These are phyloP conservation scores for Drosophila crucigera DNA, from an alignment of 2,888 invertebrate species.

Conservation along the genomic window DNA sequence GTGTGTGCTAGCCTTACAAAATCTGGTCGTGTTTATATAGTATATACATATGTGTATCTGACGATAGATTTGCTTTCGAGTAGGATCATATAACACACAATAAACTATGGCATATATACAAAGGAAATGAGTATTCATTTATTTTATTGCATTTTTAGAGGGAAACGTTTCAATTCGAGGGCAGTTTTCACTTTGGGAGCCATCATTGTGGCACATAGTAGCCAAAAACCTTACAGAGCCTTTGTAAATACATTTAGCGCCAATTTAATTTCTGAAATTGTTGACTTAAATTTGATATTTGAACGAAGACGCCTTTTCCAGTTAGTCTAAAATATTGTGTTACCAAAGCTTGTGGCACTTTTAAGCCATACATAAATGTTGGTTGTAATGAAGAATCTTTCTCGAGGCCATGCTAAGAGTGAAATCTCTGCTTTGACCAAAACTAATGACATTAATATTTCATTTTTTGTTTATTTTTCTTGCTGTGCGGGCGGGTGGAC, in stretches of 20 bases:
- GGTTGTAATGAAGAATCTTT: not conserved
- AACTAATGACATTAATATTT: conserved; percentile 36
- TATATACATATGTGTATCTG: not conserved
- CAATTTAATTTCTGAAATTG: not conserved
- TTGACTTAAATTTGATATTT: conserved; percentile 53
- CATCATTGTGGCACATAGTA: not conserved
- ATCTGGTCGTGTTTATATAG: not conserved
- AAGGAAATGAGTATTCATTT: conserved; percentile 1
- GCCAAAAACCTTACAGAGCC: not conserved
- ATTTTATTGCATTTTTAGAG: not conserved
- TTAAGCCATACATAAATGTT: not conserved
- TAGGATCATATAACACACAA: not conserved
- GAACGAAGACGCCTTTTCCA: conserved; percentile 21
- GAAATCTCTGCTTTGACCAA: conserved; percentile 19
- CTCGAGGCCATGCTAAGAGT: not conserved
- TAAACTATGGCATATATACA: not conserved
- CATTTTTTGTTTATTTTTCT: not conserved
- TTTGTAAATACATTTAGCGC: conserved; percentile 18
- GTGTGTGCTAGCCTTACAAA: not conserved
- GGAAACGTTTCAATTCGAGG: not conserved
- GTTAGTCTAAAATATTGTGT: conserved; percentile 32
- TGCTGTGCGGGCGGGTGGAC: not conserved
- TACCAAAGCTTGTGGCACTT: conserved; percentile 9
- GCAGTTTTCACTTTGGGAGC: not conserved
- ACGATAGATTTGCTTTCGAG: not conserved